Percentiles rank a stretch among this genome's conserved stretches.
Conservation (phyloP, 2,797 vertebrate genomes). For the Cynopterus sphinx region DNA sequence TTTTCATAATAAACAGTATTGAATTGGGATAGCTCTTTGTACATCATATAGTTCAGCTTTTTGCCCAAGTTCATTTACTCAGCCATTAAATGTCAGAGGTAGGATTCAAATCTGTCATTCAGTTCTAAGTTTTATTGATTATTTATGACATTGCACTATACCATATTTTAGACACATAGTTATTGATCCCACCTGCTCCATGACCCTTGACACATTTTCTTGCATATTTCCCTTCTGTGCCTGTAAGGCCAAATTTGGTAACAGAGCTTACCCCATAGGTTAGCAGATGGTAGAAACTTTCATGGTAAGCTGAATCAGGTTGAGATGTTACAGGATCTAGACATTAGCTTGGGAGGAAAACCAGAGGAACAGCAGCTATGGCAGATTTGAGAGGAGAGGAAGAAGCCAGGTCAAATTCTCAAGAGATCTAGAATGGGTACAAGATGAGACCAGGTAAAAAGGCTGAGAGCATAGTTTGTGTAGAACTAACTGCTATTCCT, state of each 20-base stretch:
- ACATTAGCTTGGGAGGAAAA: neutral
- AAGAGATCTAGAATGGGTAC: neutral
- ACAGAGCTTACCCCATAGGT: neutral
- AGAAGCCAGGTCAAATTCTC: neutral
- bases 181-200: neutral
- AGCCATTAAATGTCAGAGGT: neutral
- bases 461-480: neutral
- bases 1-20: conserved; percentile 3
- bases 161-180: neutral
- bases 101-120: conserved; percentile 32
- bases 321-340: neutral
- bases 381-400: neutral
- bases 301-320: neutral
- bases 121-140: neutral
- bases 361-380: neutral
- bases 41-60: neutral
- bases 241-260: neutral
- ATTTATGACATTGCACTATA: neutral
- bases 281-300: neutral
- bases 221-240: neutral
- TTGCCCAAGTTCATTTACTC: neutral
- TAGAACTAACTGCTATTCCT: neutral
- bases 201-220: neutral
- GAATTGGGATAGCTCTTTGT: neutral
- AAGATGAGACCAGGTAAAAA: neutral